Base-by-base conservation (phyloP, 2,888 invertebrate species). In the Drosophila testacea region DNA sequence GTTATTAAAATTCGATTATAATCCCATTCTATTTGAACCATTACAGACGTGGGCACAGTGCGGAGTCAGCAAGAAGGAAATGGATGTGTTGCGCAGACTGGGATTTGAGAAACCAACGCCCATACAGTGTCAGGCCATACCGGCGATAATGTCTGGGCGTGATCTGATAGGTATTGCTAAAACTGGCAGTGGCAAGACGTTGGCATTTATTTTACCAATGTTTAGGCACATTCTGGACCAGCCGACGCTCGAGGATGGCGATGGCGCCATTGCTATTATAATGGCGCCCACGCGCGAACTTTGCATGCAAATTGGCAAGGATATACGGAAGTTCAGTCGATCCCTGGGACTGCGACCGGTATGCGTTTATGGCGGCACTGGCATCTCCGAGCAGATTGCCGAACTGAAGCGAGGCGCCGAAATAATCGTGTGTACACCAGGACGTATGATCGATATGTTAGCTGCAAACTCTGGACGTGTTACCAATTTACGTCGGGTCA, bases 371-470 rank as follows among this genome's bases (percentile, higher is more conserved):
- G 99, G 99, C 11, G 99, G 99, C 4, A 99, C 99, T 0, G 99
- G 98, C 0, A 97, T 97, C 73, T 97, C 97, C 0, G 97, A 97
- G 89, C 94, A 94, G 79, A 99, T 99, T 83, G 99, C 99, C 0
- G 99, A 99, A 91, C 91, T 99, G 72, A 99, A 99, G 92, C 95
- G 99, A 42, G 99, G 99, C 4, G 97, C 98, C 0, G 99, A 99
- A 93, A 98, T 99, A 80, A 98, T 99, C 81, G 99, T 99, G 0
- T 99, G 99, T 90, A 99, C 99, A 0, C 99, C 99, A 0, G 99
- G 99, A 0, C 94, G 99, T 51, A 99, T 99, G 99, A 99, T 99
- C 72, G 99, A 99, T 93, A 99, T 99, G 99, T 92, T 99, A 81
- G 98, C 99, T 0, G 99, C 99, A 0, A 99, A 99, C 92, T 98